A percentile compares a stretch with the other conserved stretches of the same genome.
Conservation (phyloP, 2,797 vertebrate species). For the Gambelia wislizenii region DNA sequence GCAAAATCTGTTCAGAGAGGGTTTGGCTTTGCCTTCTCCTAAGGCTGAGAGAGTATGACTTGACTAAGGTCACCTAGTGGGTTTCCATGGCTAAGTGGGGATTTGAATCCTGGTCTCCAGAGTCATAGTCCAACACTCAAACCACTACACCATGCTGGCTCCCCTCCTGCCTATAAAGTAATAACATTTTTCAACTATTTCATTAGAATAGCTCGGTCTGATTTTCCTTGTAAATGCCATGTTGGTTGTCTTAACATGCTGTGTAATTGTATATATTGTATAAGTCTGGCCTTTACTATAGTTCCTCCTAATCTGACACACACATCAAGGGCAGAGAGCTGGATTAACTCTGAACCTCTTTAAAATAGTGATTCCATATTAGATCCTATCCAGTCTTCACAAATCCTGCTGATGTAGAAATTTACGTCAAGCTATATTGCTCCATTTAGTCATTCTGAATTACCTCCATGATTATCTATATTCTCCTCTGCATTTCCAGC, state of each 20-base stretch:
- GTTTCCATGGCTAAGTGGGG: too few relatives aligned
- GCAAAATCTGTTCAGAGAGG: too few relatives aligned
- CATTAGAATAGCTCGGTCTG: too few relatives aligned
- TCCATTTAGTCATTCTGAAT: slow-evolving; percentile 2
- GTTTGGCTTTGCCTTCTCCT: too few relatives aligned
- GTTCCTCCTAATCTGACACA: neutral
- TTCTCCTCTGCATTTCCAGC: slow-evolving; percentile 5
- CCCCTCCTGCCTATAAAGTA: too few relatives aligned
- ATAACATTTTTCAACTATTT: neutral
- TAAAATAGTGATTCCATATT: neutral
- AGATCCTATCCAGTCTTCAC: neutral
- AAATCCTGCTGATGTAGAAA: neutral
- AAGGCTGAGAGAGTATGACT: too few relatives aligned
- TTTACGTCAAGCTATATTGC: neutral
- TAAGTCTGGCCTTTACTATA: neutral
- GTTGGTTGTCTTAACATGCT: neutral
- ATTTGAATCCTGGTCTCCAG: too few relatives aligned
- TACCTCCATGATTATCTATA: neutral
- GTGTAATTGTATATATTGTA: neutral
- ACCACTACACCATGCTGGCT: too few relatives aligned
- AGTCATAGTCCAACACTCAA: too few relatives aligned
- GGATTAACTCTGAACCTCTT: neutral
- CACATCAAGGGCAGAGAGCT: neutral
- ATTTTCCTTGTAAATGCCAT: neutral
- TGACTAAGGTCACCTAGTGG: too few relatives aligned